These are phyloP conservation scores for Cercopithecus mona DNA, from an alignment of 2,113 vertebrate genomes.

Conservation along the genomic window DNA sequence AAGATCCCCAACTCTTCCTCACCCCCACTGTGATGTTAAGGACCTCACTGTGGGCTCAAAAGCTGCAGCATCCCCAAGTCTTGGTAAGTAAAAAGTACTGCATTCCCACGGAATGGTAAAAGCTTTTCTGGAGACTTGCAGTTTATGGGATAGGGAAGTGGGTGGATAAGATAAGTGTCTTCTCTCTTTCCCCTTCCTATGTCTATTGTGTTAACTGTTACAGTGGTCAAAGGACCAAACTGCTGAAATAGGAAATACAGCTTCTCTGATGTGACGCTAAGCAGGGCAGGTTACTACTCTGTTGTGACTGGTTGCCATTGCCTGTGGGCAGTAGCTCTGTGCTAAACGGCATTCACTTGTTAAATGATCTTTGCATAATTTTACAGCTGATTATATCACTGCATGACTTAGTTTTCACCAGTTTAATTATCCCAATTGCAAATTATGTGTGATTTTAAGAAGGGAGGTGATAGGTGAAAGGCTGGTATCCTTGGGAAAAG, in stretches of 20 bases:
- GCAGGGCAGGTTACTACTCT: neutral
- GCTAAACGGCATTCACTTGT: neutral
- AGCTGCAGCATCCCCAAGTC: neutral
- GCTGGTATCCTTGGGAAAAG: neutral
- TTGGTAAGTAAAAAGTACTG: neutral
- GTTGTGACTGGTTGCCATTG: neutral
- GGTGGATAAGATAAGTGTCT: neutral
- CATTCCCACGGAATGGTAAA: neutral
- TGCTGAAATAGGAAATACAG: neutral
- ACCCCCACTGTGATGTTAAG: neutral
- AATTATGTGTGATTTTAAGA: neutral
- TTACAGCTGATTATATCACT: neutral
- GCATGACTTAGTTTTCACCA: neutral
- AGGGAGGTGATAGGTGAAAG: neutral
- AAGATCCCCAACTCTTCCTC: neutral
- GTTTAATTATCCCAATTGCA: conserved; percentile 11
- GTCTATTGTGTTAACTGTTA: neutral
- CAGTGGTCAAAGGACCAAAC: neutral
- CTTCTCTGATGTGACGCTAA: neutral
- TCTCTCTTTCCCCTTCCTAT: neutral
- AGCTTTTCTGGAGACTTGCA: neutral
- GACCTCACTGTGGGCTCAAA: neutral
- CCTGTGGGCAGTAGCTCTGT: neutral
- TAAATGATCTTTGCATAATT: neutral
- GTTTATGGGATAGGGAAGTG: neutral